A percentile compares a stretch with the other conserved stretches of the same genome.
Conservation (phyloP, 2,113 vertebrate genomes). For the Podarcis cretensis region DNA sequence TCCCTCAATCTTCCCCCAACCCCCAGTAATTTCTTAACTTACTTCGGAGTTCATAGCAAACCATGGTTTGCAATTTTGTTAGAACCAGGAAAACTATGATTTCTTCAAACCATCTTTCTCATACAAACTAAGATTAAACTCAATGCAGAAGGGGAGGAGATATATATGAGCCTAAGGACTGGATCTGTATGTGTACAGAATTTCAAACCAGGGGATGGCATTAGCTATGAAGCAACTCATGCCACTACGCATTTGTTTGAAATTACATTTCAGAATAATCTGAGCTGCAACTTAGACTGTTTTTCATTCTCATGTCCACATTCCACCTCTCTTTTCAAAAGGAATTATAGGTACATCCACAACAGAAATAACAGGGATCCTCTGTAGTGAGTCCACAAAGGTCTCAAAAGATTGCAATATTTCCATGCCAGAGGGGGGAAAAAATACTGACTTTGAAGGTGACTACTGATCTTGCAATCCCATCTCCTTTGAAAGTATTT, state of each 20-base stretch:
- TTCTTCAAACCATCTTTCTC: background rate
- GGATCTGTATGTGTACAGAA: too few relatives aligned
- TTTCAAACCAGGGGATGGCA: background rate
- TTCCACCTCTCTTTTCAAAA: background rate
- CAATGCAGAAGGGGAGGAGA: background rate
- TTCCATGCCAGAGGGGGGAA: background rate
- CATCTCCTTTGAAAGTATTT: slow-evolving; percentile 6
- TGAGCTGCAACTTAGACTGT: background rate
- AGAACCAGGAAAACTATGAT: too few relatives aligned
- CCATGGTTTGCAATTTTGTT: background rate
- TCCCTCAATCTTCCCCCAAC: too few relatives aligned
- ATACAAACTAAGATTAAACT: background rate
- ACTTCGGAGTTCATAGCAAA: background rate
- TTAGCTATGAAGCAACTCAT: background rate
- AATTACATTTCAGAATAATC: background rate
- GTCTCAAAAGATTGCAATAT: background rate
- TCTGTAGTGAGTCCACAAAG: background rate
- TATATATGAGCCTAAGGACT: background rate
- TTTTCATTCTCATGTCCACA: background rate
- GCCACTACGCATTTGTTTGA: background rate
- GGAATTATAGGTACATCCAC: background rate
- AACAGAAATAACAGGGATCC: background rate
- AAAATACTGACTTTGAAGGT: background rate
- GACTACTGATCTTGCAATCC: slow-evolving; percentile 1
- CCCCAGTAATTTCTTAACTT: too few relatives aligned